A percentile compares a stretch with the other conserved stretches of the same genome.
Evolutionary conservation across 2,888 invertebrate genomes (phyloP).

Genomic region (Metellina segmentata): DNA sequence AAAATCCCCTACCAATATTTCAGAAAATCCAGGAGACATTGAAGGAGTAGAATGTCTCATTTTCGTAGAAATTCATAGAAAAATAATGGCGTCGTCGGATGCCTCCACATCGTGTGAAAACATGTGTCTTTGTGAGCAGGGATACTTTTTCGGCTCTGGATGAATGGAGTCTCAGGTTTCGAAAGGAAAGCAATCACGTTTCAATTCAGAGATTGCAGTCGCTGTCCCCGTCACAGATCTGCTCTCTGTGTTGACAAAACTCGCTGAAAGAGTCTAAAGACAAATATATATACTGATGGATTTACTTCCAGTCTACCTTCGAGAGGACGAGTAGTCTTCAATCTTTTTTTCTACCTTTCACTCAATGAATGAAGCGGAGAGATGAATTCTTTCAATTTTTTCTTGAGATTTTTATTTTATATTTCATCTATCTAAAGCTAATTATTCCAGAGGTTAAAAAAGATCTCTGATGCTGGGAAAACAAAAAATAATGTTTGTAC

Average conservation of each 20-base stretch:
- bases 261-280: neutral
- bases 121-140: neutral
- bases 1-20: neutral
- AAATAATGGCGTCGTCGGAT: neutral
- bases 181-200: constrained; percentile 20
- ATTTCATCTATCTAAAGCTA: neutral
- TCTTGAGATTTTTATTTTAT: neutral
- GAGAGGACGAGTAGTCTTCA: too few species aligned
- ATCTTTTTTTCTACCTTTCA: neutral
- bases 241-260: neutral
- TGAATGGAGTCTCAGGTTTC: constrained; percentile 1
- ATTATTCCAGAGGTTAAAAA: neutral
- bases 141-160: neutral
- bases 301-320: neutral
- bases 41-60: neutral
- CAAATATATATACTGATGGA: neutral
- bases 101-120: neutral
- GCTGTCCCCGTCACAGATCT: neutral
- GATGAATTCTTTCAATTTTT: neutral
- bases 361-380: neutral
- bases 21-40: neutral
- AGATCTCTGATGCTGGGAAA: neutral
- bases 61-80: neutral
- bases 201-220: constrained; percentile 14
- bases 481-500: neutral